Evolutionary conservation across 35 echinoderm and acorn worm genomes (phyloP), one percentile per base, ranked within the genome.

Genomic region (Ophioderma brevispina): DNA sequence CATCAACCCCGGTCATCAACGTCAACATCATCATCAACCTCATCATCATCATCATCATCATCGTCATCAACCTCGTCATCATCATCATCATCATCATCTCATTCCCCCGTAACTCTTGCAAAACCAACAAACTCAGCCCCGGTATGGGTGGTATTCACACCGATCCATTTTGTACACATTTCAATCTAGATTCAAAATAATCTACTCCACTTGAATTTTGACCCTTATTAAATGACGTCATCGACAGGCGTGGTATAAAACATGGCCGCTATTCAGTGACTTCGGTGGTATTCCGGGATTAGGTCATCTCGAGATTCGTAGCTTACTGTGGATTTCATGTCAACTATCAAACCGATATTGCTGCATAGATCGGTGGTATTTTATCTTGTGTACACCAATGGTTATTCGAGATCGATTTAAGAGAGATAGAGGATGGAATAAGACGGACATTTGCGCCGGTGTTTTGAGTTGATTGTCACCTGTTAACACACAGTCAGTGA

Each of bases 231-330:
- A 25, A 70, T 70, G 59, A 70, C 59, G 59, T 70, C 59, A 70
- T 30, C 28, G 15, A 70, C 59, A 70, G 59, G 59, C 59, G 59
- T 70, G 59, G 59, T 70, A 70, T 70, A 8, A 70, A 70, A 70
- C n/a, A 70, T 70, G 59, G 59, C 59, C 59, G 59, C 59, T 70
- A 70, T 70, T 70, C 28, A 70, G n/a, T 70, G 59, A 70, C 59
- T 70, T 70, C 23, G 59, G 15, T 70, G 59, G 59, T 70, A 70
- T 70, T 70, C 59, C 59, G 59, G 59, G 59, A 70, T 70, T 15
- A 70, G 59, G 59, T 70, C 59, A 70, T 70, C 59, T 70, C 28
- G 59, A 70, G n/a, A 15, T 70, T 15, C 59, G 59, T 25, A 70
- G 17, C 59, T 70, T 25, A 15, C 10, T 70, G 59, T 25, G n/a